Conservation (phyloP, 1,140 invertebrate species). For the Melipona quadrifasciata region DNA sequence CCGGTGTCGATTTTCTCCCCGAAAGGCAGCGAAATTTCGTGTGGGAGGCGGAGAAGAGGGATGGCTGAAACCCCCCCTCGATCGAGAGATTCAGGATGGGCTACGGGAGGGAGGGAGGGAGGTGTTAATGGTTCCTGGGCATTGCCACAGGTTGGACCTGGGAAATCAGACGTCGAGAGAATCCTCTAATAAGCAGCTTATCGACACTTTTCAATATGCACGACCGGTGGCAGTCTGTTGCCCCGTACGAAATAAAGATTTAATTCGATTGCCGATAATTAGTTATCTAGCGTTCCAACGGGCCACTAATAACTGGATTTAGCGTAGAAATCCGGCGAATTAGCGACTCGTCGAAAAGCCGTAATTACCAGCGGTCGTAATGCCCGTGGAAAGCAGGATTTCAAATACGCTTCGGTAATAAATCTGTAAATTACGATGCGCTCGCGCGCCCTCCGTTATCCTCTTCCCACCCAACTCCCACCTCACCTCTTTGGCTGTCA, state of each 20-base stretch:
- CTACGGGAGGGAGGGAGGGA: no score
- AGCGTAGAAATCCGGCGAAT: constrained; percentile 35
- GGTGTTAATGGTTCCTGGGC: not conserved
- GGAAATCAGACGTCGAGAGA: not conserved
- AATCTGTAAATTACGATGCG: constrained; percentile 39
- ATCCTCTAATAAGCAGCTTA: constrained; percentile 42
- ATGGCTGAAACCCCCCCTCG: not conserved
- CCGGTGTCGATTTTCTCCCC: not conserved
- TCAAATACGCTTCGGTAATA: constrained; percentile 36
- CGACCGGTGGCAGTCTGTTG: not conserved
- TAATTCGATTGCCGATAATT: constrained; percentile 49
- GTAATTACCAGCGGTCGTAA: constrained; percentile 41
- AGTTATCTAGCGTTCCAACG: constrained; percentile 24
- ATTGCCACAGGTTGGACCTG: not conserved
- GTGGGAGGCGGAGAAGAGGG: no score
- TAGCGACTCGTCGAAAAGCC: constrained; percentile 42
- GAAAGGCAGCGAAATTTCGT: not conserved
- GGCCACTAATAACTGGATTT: constrained; percentile 50
- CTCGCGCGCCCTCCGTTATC: no score
- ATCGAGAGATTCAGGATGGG: not conserved
- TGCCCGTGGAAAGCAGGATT: constrained; percentile 35
- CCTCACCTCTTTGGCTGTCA: not conserved
- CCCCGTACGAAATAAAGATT: constrained; percentile 32
- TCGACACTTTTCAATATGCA: constrained; percentile 47
- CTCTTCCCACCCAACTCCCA: not conserved